phyloP scores from a whole-genome alignment of 2,797 vertebrate genomes.

The Hozukius guyotensis region DNA sequence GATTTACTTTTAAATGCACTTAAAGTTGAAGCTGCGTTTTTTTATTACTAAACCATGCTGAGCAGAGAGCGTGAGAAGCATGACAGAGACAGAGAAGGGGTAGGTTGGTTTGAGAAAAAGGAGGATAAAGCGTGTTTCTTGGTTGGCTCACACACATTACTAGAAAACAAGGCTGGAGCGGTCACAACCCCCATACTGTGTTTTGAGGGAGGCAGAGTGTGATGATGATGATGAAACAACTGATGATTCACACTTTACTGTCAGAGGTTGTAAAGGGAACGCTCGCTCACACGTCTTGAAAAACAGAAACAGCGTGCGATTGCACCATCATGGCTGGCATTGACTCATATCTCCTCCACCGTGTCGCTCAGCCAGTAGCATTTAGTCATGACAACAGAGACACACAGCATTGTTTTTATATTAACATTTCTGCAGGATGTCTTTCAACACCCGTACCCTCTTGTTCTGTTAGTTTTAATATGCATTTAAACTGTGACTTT shows the following conservation, averaged over 20 bases:
- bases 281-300: conserved; percentile 52
- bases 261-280: conserved; percentile 70
- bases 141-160: conserved; percentile 50
- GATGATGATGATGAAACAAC: conserved; percentile 68
- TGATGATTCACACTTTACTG: conserved; percentile 81
- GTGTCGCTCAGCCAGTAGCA: conserved; percentile 23
- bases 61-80: conserved; percentile 19
- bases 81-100: conserved; percentile 3
- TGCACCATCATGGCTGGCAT: conserved; percentile 18
- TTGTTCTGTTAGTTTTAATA: not conserved
- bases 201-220: conserved; percentile 57
- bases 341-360: conserved; percentile 54
- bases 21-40: not conserved
- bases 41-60: not conserved
- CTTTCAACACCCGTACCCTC: not conserved
- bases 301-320: conserved; percentile 53
- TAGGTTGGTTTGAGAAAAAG: not conserved
- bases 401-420: not conserved
- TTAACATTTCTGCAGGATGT: not conserved
- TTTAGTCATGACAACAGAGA: conserved; percentile 40
- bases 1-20: not conserved
- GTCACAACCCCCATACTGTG: conserved; percentile 57
- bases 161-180: conserved; percentile 63
- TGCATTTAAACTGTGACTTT: not conserved
- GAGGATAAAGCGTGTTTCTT: conserved; percentile 3